Evolutionary conservation across 2,888 invertebrate genomes (phyloP), one percentile per base, ranked within the genome.

Genomic region (Cataglyphis cursor): DNA sequence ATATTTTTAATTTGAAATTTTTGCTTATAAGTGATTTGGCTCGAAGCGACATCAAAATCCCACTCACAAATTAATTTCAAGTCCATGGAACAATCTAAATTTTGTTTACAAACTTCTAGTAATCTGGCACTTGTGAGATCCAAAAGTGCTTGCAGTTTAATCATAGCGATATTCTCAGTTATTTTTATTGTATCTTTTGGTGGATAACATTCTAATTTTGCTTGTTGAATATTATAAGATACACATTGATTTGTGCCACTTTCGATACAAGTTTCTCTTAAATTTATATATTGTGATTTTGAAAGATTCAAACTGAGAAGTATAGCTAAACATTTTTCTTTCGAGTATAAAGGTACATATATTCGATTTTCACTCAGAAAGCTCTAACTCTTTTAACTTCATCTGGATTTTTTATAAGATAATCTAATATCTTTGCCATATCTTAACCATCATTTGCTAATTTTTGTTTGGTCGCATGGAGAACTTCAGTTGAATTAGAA

Each of bases 61-160:
- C 51, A 51, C n/a, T 68, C 51, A 6, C 51, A 68, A 68, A 48
- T 68, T 68, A 68, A 68, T 68, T 31, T 68, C 12, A 68, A 51
- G 6, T 10, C 15, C 24, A 3, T 28, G 9, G 9, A 2, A 1
- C 41, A 44, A 1, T 66, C 48, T 54, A 54, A 70, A 70, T 70
- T 54, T 70, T 70, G 68, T 70, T 51, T 3, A 15, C 51, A 70
- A 0, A 68, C 51, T 51, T 3, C 35, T n/a, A 68, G 35, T 68
- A 68, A n/a, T 54, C 51, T 68, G 35, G 3, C 8, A 54, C 51
- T 54, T 10, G 48, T 68, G 4, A 54, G 31, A n/a, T 54, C 21
- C 28, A 68, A 51, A 51, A 31, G 3, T 31, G n/a, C 51, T 51
- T 68, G 68, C 18, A 68, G 0, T 8, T 54, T n/a, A 68, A 68